Conservation (phyloP, 1,140 invertebrate genomes). For the Ostrea denselamellosa region DNA sequence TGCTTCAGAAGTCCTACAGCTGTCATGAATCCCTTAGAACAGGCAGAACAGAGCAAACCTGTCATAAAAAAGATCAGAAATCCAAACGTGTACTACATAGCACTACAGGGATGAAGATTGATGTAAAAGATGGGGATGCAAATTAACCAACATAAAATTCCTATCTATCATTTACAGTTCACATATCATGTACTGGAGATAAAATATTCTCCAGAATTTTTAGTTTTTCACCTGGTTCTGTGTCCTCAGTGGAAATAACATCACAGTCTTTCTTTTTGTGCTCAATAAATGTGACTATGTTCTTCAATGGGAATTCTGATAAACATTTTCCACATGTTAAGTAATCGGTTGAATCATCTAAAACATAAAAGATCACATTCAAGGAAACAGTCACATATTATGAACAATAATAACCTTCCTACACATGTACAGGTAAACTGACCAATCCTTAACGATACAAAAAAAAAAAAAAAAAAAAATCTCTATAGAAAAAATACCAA, state of each 20-base stretch:
- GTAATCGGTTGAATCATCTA: constrained; percentile 59
- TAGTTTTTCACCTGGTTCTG: constrained; percentile 11
- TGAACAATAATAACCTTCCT: too few relatives aligned
- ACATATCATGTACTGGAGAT: neutral
- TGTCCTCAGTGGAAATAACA: neutral
- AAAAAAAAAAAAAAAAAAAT: neutral
- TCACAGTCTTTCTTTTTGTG: constrained; percentile 69
- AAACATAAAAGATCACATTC: neutral
- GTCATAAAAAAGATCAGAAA: constrained; percentile 45
- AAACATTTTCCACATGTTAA: constrained; percentile 72
- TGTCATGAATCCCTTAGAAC: constrained; percentile 70
- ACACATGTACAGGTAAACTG: neutral
- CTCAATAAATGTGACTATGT: constrained; percentile 69
- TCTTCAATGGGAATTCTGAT: constrained; percentile 67
- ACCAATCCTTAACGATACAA: neutral
- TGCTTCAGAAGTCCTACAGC: constrained; percentile 72
- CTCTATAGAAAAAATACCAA: too few relatives aligned
- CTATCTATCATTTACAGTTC: too few relatives aligned
- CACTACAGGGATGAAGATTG: too few relatives aligned
- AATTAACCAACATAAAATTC: too few relatives aligned
- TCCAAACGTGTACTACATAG: too few relatives aligned
- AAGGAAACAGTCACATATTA: neutral
- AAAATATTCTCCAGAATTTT: neutral
- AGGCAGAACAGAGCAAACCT: constrained; percentile 69
- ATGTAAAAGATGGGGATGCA: too few relatives aligned